Base-by-base conservation (phyloP, 1,140 invertebrate species). In the Telenomus remus region DNA sequence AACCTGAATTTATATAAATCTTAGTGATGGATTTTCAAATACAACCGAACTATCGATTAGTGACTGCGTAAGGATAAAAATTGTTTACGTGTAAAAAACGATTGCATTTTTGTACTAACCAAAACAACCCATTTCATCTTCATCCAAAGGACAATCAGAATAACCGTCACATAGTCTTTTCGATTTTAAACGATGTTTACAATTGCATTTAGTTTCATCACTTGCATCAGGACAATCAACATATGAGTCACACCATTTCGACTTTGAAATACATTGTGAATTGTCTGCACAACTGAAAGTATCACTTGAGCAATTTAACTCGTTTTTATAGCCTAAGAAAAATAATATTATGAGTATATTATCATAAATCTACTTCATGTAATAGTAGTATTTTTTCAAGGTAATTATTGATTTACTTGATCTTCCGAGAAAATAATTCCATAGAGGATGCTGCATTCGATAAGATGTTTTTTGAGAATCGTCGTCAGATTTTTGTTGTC, bases 191-290 rank as follows among this genome's bases (percentile, higher is more conserved):
- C 94, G 90, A 15, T 91, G 83, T 59, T 88, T 91, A 76, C 94
- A 96, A 1, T 91, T 90, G 79, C 95, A 97, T 46, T 88, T 89
- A 0, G 86, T 85, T 87, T 97, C 96, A 82, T 97, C 96, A 71
- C 93, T 95, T 4, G 91, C 92, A 83, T 97, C 95, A 10, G 85
- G 78, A 84, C 96, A 97, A 79, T 97, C 90, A 0, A 94, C 91
- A 2, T 88, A 87, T 47, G 91, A 91, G 82, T 97, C 91, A 80
- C 95, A 97, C 89, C 92, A 92, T 33, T 90, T 82, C 0, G 78
- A 80, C 8, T 85, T 82, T 10, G 85, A 69, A 1, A 96, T 87
- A 76, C 95, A 97, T 4, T 8, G n/a, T 7, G 66, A 70, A 55
- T 56, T 43, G 11, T 70, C 66, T 0, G 15, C 12, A 34, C 66